Evolutionary conservation across 1,140 invertebrate genomes (phyloP).

Genomic region (Elymnias hypermnestra): DNA sequence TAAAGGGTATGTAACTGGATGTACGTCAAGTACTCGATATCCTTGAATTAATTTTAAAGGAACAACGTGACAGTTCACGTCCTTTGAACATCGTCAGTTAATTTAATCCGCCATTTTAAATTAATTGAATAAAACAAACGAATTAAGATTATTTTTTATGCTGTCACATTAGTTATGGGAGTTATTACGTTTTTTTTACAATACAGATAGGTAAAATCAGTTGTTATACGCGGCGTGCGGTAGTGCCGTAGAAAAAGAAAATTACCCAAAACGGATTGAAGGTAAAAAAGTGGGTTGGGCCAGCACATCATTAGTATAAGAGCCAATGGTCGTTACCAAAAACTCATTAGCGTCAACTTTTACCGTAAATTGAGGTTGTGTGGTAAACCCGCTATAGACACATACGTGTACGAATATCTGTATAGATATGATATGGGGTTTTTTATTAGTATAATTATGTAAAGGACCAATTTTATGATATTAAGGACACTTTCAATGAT

Average conservation of each 20-base stretch:
- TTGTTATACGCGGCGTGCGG: constrained; percentile 19
- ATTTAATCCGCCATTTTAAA: too few relatives aligned
- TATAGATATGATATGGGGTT: constrained; percentile 23
- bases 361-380: constrained; percentile 58
- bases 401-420: constrained; percentile 8
- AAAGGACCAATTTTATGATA: constrained; percentile 57
- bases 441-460: constrained; percentile 55
- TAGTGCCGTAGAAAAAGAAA: constrained; percentile 57
- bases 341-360: constrained; percentile 71
- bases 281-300: constrained; percentile 65
- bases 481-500: constrained; percentile 40
- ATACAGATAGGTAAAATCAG: constrained; percentile 9
- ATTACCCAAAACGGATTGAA: constrained; percentile 66
- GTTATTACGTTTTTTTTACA: too few relatives aligned
- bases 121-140: too few relatives aligned
- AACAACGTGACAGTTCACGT: too few relatives aligned
- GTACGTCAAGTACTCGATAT: too few relatives aligned
- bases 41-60: too few relatives aligned
- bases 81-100: too few relatives aligned
- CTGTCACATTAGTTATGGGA: too few relatives aligned
- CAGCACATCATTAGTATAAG: constrained; percentile 55
- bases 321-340: constrained; percentile 71
- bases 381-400: constrained; percentile 8
- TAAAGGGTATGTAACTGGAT: too few relatives aligned
- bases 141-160: too few relatives aligned